A percentile compares a stretch with the other conserved stretches of the same genome.
These are phyloP conservation scores for Pseudonaja textilis DNA, from an alignment of 2,113 vertebrate genomes.

Conservation along the genomic window DNA sequence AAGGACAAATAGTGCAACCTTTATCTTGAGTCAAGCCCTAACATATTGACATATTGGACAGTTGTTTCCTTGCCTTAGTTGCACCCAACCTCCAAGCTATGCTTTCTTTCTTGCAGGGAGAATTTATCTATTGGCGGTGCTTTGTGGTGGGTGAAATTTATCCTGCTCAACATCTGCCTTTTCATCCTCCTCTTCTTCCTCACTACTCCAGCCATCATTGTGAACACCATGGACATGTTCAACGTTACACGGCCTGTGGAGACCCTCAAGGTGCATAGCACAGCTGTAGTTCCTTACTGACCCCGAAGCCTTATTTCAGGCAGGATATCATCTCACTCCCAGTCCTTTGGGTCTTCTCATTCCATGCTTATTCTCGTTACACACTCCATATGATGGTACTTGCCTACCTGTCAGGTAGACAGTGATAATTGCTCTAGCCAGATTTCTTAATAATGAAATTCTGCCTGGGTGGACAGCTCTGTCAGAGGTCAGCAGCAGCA, in stretches of 20 bases:
- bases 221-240: slow-evolving; percentile 98
- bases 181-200: slow-evolving; percentile 97
- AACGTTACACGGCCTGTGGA: slow-evolving; percentile 93
- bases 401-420: too few relatives aligned
- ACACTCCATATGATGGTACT: neutral
- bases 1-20: neutral
- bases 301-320: neutral
- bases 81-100: neutral
- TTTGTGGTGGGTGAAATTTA: slow-evolving; percentile 89
- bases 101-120: slow-evolving; percentile 77
- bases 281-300: neutral
- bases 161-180: slow-evolving; percentile 89
- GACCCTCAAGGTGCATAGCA: slow-evolving; percentile 78
- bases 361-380: rapidly evolving
- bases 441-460: neutral
- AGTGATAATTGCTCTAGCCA: neutral
- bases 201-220: slow-evolving; percentile 94
- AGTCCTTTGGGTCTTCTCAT: neutral
- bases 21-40: neutral
- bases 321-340: neutral
- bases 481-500: neutral
- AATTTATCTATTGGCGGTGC: slow-evolving; percentile 89
- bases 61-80: neutral
- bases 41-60: neutral
- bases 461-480: neutral